phyloP scores from a whole-genome alignment of 1,140 invertebrate genomes.

The Sipha flava region DNA sequence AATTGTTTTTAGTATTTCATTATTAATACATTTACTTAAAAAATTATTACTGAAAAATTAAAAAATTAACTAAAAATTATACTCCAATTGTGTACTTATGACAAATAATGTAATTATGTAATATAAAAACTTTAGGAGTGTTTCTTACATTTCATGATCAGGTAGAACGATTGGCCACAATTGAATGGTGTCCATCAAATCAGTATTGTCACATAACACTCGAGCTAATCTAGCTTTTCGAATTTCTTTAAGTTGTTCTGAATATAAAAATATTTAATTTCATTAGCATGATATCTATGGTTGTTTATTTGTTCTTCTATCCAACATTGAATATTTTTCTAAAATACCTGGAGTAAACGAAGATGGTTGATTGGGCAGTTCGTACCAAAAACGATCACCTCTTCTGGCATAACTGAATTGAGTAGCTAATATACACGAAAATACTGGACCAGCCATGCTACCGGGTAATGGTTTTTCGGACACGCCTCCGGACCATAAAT shows the following conservation, averaged over 20 bases:
- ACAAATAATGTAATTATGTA: too few species aligned
- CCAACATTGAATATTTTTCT: neutral
- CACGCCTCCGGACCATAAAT: constrained; percentile 88
- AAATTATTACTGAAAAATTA: too few species aligned
- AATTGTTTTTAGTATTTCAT: too few species aligned
- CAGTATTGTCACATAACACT: constrained; percentile 91
- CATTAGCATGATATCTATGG: neutral
- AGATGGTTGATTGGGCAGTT: constrained; percentile 77
- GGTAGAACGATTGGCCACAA: constrained; percentile 86
- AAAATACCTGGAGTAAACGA: constrained; percentile 66
- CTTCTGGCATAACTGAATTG: constrained; percentile 85
- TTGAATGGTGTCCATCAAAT: constrained; percentile 85
- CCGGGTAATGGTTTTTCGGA: constrained; percentile 72
- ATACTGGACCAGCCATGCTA: constrained; percentile 87
- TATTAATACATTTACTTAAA: too few species aligned
- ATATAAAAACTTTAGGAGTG: neutral
- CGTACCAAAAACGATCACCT: constrained; percentile 86
- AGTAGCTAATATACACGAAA: constrained; percentile 91
- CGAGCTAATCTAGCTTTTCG: constrained; percentile 76
- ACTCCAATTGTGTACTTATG: too few species aligned
- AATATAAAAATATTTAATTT: neutral
- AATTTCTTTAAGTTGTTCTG: constrained; percentile 83
- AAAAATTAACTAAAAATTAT: too few species aligned
- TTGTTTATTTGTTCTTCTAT: neutral
- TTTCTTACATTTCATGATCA: constrained; percentile 73